Base-by-base conservation (phyloP, 2,113 vertebrate species). In the Lophura nycthemera region DNA sequence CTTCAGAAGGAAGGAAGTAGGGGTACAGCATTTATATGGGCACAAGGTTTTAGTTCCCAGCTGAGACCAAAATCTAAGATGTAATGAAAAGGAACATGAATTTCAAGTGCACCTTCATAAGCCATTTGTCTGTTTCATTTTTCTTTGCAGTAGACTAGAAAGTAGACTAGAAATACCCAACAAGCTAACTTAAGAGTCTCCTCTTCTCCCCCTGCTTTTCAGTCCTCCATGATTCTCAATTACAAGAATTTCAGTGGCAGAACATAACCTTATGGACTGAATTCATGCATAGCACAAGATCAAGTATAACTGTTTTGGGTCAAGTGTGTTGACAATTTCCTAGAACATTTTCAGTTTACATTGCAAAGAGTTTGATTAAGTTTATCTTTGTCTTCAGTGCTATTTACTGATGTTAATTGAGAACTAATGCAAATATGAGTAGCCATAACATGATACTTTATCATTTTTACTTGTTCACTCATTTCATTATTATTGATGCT, bases 11-110 rank as follows among this genome's bases (percentile, higher is more conserved):
- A 83, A 72, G 14, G 34, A 63, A 36, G 30, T 1, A 0, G 4
- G 10, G 13, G 4, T 42, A 79, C 0, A 1, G 32, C 22, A 21
- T 52, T 89, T 65, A 52, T 4, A 32, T 0, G 0, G 17, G 30
- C 64, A 14, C 32, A 13, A 40, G 10, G 16, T 24, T 52, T 11
- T 27, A 66, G 13, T 57, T 86, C 38, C 74, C 43, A n/a, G n/a
- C 15, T 59, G 25, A 88, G 43, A 73, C 4, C 12, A 57, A 50
- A 87, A 83, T 25, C 38, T 50, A 75, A 54, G 40, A 65, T 20
- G n/a, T 27, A 74, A 83, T 13, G 27, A 81, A 91, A 84, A 74
- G 6, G 30, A 78, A 65, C n/a, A 15, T 61, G 56, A 77, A 66
- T 67, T 91, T 76, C 57, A 83, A 20, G 21, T 61, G 61, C 22